Evolutionary conservation across 1,140 invertebrate species (phyloP).

Genomic region (Ctenoplectra terminalis): DNA sequence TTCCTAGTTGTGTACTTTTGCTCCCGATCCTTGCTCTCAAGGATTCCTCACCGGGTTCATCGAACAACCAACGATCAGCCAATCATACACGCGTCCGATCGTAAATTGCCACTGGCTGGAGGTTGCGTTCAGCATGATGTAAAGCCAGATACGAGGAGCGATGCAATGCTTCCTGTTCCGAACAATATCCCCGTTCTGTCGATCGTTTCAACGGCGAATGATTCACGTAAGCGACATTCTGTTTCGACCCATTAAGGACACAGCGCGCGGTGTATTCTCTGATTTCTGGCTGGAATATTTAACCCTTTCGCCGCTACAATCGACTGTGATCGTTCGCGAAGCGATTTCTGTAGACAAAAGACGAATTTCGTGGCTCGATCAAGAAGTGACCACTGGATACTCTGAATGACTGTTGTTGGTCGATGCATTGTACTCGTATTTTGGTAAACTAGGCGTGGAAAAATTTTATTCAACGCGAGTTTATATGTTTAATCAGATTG

Average conservation of each 20-base stretch:
- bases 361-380: no score
- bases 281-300: conserved; percentile 11
- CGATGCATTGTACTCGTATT: no score
- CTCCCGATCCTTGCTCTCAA: neutral
- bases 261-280: neutral
- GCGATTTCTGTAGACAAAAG: no score
- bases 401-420: no score
- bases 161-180: conserved; percentile 17
- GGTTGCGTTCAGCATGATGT: conserved; percentile 1
- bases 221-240: conserved; percentile 27
- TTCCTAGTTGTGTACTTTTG: no score
- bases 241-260: conserved; percentile 1
- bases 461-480: no score
- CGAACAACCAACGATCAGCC: neutral
- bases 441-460: no score
- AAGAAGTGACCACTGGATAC: no score
- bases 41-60: neutral
- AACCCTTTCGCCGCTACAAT: no score
- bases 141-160: conserved; percentile 3
- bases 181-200: conserved; percentile 24
- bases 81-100: neutral
- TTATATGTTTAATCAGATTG: no score
- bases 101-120: conserved; percentile 19
- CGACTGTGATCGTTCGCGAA: no score
- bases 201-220: conserved; percentile 24